phyloP scores from a whole-genome alignment of 2,113 vertebrate genomes.

The Gymnarchus niloticus region DNA sequence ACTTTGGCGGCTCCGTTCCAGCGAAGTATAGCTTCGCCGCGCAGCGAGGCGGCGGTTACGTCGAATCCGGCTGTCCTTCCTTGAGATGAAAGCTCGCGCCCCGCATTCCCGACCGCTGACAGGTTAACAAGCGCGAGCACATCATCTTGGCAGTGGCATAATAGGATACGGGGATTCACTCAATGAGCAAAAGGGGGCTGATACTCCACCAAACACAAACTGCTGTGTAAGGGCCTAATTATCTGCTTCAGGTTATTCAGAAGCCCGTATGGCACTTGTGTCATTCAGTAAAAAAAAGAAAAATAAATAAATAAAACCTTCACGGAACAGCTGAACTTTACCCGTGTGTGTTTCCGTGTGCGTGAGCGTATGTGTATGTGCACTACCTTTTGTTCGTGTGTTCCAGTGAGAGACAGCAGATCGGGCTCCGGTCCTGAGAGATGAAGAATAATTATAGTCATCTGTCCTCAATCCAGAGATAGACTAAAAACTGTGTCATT shows the following conservation, averaged over 20 bases:
- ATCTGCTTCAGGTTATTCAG: background rate
- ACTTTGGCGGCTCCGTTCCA: background rate
- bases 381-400: constrained; percentile 31
- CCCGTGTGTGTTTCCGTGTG: background rate
- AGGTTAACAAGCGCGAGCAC: constrained; percentile 14
- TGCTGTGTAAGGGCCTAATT: background rate
- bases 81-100: background rate
- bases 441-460: constrained; percentile 68
- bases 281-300: background rate
- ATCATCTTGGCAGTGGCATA: background rate
- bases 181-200: background rate
- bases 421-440: constrained; percentile 56
- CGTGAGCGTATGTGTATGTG: constrained; percentile 9
- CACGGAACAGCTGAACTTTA: background rate
- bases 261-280: background rate
- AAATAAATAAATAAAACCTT: no score
- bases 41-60: background rate
- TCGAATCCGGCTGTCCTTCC: background rate
- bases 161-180: background rate
- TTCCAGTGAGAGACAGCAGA: constrained; percentile 51
- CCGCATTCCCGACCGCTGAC: background rate
- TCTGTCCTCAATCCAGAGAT: constrained; percentile 71
- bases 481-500: constrained; percentile 69
- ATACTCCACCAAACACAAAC: background rate
- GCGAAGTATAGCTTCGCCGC: background rate